These are phyloP conservation scores for Drosophila santomea DNA, from an alignment of 1,140 invertebrate genomes.

Conservation along the genomic window DNA sequence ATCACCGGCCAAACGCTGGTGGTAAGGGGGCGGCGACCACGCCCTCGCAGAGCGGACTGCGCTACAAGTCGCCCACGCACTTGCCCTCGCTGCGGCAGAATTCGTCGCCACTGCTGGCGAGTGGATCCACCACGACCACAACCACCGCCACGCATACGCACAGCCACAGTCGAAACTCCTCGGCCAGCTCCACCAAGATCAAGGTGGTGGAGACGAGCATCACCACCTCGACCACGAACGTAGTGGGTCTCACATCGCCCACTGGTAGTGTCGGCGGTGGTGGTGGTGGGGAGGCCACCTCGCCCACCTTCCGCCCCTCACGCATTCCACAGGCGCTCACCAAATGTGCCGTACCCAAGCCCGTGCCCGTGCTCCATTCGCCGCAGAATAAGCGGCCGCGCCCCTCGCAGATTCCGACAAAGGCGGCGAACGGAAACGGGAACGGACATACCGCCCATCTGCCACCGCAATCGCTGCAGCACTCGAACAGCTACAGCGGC, in stretches of 20 bases:
- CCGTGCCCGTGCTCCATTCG: constrained; percentile 69
- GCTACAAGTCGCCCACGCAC: constrained; percentile 79
- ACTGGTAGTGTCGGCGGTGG: constrained; percentile 20
- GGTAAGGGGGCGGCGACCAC: constrained; percentile 51
- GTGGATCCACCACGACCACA: constrained; percentile 47
- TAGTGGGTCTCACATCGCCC: constrained; percentile 43
- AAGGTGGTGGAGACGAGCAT: constrained; percentile 72
- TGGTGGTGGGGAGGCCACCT: constrained; percentile 57
- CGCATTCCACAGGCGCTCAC: constrained; percentile 82
- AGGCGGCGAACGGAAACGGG: constrained; percentile 57
- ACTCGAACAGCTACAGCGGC: constrained; percentile 79
- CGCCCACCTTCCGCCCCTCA: constrained; percentile 79
- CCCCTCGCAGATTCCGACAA: constrained; percentile 84
- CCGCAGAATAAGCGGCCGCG: constrained; percentile 79
- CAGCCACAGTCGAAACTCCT: constrained; percentile 81
- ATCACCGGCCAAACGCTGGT: constrained; percentile 48
- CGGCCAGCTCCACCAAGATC: constrained; percentile 80
- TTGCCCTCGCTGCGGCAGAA: constrained; percentile 73
- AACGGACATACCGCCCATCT: constrained; percentile 29
- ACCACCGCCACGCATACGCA: constrained; percentile 59
- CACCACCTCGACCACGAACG: constrained; percentile 47
- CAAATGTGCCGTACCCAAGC: constrained; percentile 64
- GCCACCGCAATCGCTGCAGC: constrained; percentile 60
- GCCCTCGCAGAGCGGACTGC: constrained; percentile 58
- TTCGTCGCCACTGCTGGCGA: constrained; percentile 50